Evolutionary conservation across 2,888 invertebrate genomes (phyloP).

Genomic region (Sicus ferrugineus): DNA sequence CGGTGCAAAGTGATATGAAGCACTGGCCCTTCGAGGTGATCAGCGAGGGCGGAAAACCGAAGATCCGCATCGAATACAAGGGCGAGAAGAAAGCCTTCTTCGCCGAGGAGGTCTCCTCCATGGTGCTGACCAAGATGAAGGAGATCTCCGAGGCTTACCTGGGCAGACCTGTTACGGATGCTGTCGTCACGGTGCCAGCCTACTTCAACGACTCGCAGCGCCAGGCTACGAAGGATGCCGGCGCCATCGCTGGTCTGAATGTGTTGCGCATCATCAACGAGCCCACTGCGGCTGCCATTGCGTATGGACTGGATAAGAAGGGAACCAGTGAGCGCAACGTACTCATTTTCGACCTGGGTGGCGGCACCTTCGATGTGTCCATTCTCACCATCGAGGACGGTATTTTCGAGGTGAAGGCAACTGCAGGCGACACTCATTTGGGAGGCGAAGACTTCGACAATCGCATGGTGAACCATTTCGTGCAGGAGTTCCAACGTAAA

Average conservation of each 20-base stretch:
- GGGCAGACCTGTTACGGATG: constrained; percentile 73
- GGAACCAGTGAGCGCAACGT: constrained; percentile 82
- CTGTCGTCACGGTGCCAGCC: constrained; percentile 83
- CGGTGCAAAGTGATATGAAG: constrained; percentile 93
- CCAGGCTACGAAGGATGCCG: constrained; percentile 86
- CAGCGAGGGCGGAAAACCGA: constrained; percentile 80
- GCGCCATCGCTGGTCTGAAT: constrained; percentile 83
- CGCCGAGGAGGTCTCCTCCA: constrained; percentile 92
- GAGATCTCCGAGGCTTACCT: constrained; percentile 77
- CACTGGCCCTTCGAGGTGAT: constrained; percentile 93
- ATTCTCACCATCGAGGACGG: constrained; percentile 90
- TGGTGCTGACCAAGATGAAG: constrained; percentile 94
- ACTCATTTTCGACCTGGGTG: constrained; percentile 71
- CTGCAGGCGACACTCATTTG: constrained; percentile 65
- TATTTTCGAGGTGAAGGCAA: constrained; percentile 93
- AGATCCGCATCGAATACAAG: constrained; percentile 85
- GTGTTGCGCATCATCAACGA: constrained; percentile 92
- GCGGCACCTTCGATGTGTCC: constrained; percentile 94
- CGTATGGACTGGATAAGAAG: constrained; percentile 89
- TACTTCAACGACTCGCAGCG: constrained; percentile 81
- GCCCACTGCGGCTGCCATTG: constrained; percentile 91
- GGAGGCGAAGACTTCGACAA: constrained; percentile 71
- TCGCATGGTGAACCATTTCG: constrained; percentile 87
- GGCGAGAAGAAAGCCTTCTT: constrained; percentile 89
- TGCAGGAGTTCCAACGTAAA: constrained; percentile 88